A percentile compares a stretch with the other conserved stretches of the same genome.
These are phyloP conservation scores for Delphinus delphis DNA, from an alignment of 2,113 vertebrate species.

Conservation along the genomic window DNA sequence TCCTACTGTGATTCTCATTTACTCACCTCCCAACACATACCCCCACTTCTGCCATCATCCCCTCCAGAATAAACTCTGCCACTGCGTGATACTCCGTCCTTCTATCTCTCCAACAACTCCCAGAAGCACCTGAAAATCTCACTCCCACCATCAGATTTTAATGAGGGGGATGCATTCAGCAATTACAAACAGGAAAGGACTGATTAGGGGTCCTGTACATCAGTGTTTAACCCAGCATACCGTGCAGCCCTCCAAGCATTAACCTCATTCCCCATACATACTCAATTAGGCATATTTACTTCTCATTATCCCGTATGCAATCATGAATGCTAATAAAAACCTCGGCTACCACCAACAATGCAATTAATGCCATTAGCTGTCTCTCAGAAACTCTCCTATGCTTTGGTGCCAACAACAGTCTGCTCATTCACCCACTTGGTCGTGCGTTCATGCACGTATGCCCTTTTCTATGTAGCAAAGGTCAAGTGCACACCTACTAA, in stretches of 20 bases:
- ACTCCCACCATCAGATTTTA: conserved; percentile 21
- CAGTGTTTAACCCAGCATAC: conserved; percentile 56
- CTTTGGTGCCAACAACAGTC: neutral
- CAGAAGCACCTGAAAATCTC: conserved; percentile 50
- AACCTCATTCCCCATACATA: conserved; percentile 50
- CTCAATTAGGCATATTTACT: conserved; percentile 68
- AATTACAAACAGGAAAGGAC: conserved; percentile 58
- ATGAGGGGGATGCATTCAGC: conserved; percentile 58
- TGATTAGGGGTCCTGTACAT: conserved; percentile 28
- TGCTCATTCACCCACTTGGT: neutral
- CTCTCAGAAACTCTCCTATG: conserved; percentile 31
- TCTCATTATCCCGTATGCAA: conserved; percentile 68
- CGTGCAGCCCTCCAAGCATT: conserved; percentile 61
- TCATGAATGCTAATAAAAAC: conserved; percentile 68
- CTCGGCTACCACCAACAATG: conserved; percentile 64
- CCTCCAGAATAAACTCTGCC: neutral
- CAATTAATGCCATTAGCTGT: conserved; percentile 70
- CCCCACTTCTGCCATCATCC: neutral
- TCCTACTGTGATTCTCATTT: neutral
- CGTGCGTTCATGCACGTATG: neutral
- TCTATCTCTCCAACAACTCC: neutral
- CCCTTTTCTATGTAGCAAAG: neutral
- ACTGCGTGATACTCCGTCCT: neutral
- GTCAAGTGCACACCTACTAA: conserved; percentile 34
- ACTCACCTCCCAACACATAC: neutral